Evolutionary conservation across 2,797 vertebrate species (phyloP).

Genomic region (Huso huso): DNA sequence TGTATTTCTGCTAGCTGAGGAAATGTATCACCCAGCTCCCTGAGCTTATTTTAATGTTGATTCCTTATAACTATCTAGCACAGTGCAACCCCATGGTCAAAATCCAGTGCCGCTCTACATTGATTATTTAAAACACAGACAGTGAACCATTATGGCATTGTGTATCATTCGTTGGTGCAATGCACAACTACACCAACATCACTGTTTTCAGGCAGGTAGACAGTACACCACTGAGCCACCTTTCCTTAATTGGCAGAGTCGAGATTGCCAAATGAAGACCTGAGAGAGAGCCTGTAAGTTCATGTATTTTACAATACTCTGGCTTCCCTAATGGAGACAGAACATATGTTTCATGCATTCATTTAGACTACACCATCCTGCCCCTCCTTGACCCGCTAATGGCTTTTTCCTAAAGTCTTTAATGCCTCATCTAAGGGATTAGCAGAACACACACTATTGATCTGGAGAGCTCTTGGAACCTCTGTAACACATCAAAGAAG

Average conservation of each 20-base stretch:
- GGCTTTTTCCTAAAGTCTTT: slow-evolving; percentile 14
- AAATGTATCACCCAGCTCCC: too few relatives aligned
- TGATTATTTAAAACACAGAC: too few relatives aligned
- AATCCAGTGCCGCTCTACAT: too few relatives aligned
- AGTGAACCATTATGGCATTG: too few relatives aligned
- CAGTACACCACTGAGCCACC: neutral
- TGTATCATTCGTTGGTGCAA: too few relatives aligned
- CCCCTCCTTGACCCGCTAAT: slow-evolving; percentile 18
- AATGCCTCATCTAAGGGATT: slow-evolving; percentile 20
- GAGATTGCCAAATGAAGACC: neutral
- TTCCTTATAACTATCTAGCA: too few relatives aligned
- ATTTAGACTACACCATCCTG: slow-evolving; percentile 13
- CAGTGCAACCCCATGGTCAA: too few relatives aligned
- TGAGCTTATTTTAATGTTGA: too few relatives aligned
- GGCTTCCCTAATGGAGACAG: slow-evolving; percentile 1
- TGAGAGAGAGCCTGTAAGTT: neutral
- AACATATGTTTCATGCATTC: slow-evolving; percentile 15
- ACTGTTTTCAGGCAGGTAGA: neutral
- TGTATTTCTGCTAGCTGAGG: too few relatives aligned
- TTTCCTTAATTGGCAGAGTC: neutral
- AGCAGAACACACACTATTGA: slow-evolving; percentile 21
- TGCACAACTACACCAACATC: neutral
- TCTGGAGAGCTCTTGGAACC: slow-evolving; percentile 17
- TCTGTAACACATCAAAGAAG: slow-evolving; percentile 18
- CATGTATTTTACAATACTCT: slow-evolving; percentile 1